phyloP scores from a whole-genome alignment of 2,113 vertebrate genomes.

The Callorhinus ursinus region DNA sequence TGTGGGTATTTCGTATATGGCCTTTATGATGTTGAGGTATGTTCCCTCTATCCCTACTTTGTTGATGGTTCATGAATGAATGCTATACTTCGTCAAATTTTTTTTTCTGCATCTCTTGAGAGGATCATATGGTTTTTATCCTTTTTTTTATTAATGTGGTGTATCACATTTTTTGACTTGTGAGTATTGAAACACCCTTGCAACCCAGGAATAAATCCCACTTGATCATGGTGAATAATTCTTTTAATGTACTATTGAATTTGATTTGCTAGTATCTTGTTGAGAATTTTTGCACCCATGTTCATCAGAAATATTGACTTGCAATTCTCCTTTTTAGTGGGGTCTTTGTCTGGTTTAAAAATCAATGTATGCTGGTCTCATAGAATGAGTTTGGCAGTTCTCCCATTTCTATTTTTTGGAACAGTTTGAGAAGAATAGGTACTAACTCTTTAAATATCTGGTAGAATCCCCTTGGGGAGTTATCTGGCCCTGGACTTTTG shows the following conservation, averaged over 20 bases:
- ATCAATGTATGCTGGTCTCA: not conserved
- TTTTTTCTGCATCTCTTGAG: not conserved
- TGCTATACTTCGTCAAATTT: not conserved
- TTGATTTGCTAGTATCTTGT: not conserved
- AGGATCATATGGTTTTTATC: not conserved
- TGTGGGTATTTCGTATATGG: too few relatives aligned
- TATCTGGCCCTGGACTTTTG: not conserved
- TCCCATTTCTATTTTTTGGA: not conserved
- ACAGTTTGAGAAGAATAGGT: not conserved
- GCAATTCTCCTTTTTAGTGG: not conserved
- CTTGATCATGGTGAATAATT: not conserved
- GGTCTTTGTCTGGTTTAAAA: not conserved
- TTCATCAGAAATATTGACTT: not conserved
- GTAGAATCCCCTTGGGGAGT: not conserved
- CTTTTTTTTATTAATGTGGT: not conserved
- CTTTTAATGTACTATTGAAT: not conserved
- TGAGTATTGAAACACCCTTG: too few relatives aligned
- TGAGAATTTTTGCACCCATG: not conserved
- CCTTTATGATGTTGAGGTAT: too few relatives aligned
- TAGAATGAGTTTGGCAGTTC: not conserved
- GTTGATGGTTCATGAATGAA: not conserved
- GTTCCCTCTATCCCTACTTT: not conserved
- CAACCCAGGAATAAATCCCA: not conserved
- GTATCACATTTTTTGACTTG: not conserved
- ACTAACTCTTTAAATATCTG: not conserved